Base-by-base conservation (phyloP, 2,888 invertebrate species). In the Pasiphila rectangulata region DNA sequence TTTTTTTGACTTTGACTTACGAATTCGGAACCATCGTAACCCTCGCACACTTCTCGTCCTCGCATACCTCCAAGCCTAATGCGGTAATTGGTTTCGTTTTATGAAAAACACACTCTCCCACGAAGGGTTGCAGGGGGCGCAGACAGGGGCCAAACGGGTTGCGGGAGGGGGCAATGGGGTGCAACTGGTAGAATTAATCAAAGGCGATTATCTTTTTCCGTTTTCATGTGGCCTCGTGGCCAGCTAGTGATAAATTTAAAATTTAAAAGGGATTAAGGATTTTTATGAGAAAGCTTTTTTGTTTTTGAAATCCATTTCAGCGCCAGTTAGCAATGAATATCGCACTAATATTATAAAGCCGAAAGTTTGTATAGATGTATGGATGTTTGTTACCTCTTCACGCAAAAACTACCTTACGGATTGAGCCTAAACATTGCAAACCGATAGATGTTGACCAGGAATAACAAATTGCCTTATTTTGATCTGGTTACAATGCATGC, bases 71-170 rank as follows among this genome's bases (percentile, higher is more conserved):
- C 15, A 7, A 49, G 40, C 43, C 35, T 44, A 36, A 36, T 20
- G 17, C 24, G 52, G 63, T 68, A 70, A 72, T 72, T 72, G 69
- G 67, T 48, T 67, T 71, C 67, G 52, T 72, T 71, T 63, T 39
- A 54, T 60, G 59, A 59, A 67, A 64, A 69, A 59, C 60, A 62
- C 59, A 57, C 23, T 44, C 45, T 38, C 21, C 37, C 5, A 19
- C 10, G 21, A 38, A 40, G 24, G 41, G 39, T 13, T 21, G 36
- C 21, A 12, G 4, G 13, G 19, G 21, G 24, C 10, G 10, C 5
- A 13, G 2, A 5, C 1, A 16, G 30, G 21, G 13, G 9, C 10
- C 20, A 6, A 15, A 32, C 16, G 36, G 30, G 27, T 9, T 24
- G 9, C 15, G 6, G 2, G n/a, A n/a, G 40, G 16, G 29, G 9